Base-by-base conservation (phyloP, 1,140 invertebrate species). In the Drosophila nebulosa region DNA sequence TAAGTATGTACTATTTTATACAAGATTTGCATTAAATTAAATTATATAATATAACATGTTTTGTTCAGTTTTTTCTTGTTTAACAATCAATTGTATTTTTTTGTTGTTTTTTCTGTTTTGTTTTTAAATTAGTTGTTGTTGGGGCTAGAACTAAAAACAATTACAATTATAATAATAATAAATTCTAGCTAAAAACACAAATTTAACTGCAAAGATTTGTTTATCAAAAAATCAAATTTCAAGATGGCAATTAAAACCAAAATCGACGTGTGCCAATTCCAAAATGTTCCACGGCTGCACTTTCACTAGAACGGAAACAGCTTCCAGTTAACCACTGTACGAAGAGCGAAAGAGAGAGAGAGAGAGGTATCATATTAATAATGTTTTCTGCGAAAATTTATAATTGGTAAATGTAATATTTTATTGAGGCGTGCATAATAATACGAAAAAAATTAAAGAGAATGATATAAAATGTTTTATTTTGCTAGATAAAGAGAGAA, bases 241-340 rank as follows among this genome's bases (percentile, higher is more conserved):
- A 81, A 64, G 73, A 85, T 86, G 80, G 78, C 78, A 86, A 64
- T 69, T 69, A 79, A 75, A 60, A 69, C 57, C 27, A 69, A 68
- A 71, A 62, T 35, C 62, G 72, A 70, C 72, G 39, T 65, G 69
- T 86, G 75, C 75, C 79, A 89, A 88, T 70, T 88, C 78, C 78
- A 76, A 58, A 77, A 78, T 61, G 74, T 70, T 74, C 53, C 74
- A 22, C 53, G 39, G 50, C 27, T 74, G 66, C 75, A 64, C 68
- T 89, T 78, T 68, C 68, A 66, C 76, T 90, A 90, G 81, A 90
- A 90, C 57, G 85, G 89, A 88, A 90, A 90, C 70, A 86, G 79
- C 75, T 90, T 90, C 89, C 89, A 90, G 79, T 90, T 90, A 90
- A 90, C 89, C 89, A 90, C 89, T 90, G 67, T 10, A 52, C 26